These are phyloP conservation scores for Dendroctonus ponderosae DNA, from an alignment of 1,140 invertebrate genomes.

Conservation along the genomic window DNA sequence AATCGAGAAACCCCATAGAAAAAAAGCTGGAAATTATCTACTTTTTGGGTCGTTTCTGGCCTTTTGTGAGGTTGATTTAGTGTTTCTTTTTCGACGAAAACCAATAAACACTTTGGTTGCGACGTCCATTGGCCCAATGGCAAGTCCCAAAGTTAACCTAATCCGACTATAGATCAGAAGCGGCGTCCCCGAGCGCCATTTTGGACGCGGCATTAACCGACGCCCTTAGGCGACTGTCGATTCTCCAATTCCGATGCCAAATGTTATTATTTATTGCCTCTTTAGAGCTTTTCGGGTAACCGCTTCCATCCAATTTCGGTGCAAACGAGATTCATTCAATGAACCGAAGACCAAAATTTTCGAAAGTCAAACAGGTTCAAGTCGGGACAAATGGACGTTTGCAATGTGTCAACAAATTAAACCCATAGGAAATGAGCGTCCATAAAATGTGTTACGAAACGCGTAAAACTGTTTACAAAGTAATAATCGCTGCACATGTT, in stretches of 20 bases:
- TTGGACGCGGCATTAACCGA: conserved; percentile 12
- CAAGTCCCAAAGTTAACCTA: conserved; percentile 20
- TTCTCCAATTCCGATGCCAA: conserved; percentile 1
- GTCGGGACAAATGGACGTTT: neutral
- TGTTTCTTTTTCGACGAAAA: too few relatives aligned
- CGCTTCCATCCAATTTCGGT: too few relatives aligned
- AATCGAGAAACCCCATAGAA: too few relatives aligned
- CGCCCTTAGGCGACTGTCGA: conserved; percentile 10
- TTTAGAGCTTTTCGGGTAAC: conserved; percentile 1
- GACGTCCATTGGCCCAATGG: conserved; percentile 1
- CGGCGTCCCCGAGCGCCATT: conserved; percentile 19
- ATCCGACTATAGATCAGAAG: conserved; percentile 17
- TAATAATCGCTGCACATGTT: conserved; percentile 6
- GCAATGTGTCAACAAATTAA: conserved; percentile 3
- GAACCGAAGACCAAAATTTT: too few relatives aligned
- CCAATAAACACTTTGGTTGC: too few relatives aligned
- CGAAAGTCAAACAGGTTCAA: neutral
- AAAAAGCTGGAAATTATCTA: too few relatives aligned
- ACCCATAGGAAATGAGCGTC: conserved; percentile 8
- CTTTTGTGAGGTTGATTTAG: too few relatives aligned
- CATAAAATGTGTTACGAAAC: conserved; percentile 13
- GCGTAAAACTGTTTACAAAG: conserved; percentile 19
- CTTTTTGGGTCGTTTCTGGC: too few relatives aligned
- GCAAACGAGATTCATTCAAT: too few relatives aligned
- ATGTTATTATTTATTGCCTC: conserved; percentile 13